Base-by-base conservation (phyloP, 2,888 invertebrate genomes). In the Maniola hyperantus region DNA sequence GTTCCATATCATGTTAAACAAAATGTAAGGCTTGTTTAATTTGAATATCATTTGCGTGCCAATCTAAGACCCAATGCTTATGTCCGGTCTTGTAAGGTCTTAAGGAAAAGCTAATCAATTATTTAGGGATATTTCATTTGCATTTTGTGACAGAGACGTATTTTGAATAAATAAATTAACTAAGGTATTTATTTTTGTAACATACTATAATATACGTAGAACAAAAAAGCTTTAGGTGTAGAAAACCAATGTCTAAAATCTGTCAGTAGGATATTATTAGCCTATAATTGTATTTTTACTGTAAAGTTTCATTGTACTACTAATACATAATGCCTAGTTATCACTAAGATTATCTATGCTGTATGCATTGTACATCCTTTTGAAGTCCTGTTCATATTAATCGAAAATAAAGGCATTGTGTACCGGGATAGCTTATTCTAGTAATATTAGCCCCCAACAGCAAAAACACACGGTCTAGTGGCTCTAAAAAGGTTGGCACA, bases 81-180 rank as follows among this genome's bases (percentile, higher is more conserved):
- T 74, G 77, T 76, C 77, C 77, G 79, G 79, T 80, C 77, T 77
- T 75, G 73, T 76, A 72, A 67, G 76, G 78, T 73, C 82, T 82
- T 79, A 42, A 57, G 77, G 79, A 78, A 82, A 79, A 80, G 78
- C 80, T 78, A 80, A 85, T 87, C 83, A 85, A 85, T 87, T 87
- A 87, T 86, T 84, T 81, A 83, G 80, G 79, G 82, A 76, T 79
- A 79, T 81, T 83, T 81, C 82, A 83, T 81, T 80, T 81, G 74
- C 79, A 78, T 79, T 79, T 58, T 63, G 59, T 48, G 44, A 66
- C 73, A 73, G 80, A 72, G 74, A 63, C 72, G 79, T 67, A 79
- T 77, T n/a, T 79, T 36, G 48, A 48, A 48, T 48, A 8, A 8
- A 53, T 50, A 2, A 10, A 20, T 64, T 13, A n/a, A n/a, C n/a